Percentiles rank a stretch among this genome's conserved stretches.
These are phyloP conservation scores for Formica aserva DNA, from an alignment of 2,888 invertebrate species.

Conservation along the genomic window DNA sequence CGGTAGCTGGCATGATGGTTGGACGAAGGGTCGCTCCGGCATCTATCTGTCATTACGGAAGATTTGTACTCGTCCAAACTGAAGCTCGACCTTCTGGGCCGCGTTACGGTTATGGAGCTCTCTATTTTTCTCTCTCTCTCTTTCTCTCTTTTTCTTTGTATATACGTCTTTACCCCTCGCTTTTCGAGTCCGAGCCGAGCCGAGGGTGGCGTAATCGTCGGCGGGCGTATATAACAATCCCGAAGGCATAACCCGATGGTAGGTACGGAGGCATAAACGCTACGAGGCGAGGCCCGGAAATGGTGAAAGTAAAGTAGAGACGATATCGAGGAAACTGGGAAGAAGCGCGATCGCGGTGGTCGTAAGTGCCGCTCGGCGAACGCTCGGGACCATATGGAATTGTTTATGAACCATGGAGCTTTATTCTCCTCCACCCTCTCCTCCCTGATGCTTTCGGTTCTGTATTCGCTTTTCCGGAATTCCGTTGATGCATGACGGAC, in stretches of 20 bases:
- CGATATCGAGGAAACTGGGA: conserved; percentile 74
- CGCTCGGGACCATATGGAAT: conserved; percentile 75
- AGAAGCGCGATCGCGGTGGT: conserved; percentile 70
- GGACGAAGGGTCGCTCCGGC: conserved; percentile 70
- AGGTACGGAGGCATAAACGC: conserved; percentile 74
- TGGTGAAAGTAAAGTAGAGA: conserved; percentile 74
- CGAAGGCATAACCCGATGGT: conserved; percentile 73
- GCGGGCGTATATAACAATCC: conserved; percentile 76
- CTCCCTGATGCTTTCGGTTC: conserved; percentile 56
- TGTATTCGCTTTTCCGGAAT: conserved; percentile 57
- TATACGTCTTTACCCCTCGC: conserved; percentile 32
- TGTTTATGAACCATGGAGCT: conserved; percentile 76
- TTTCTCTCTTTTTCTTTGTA: background rate
- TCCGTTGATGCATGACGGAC: conserved; percentile 68
- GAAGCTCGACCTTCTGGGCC: conserved; percentile 74
- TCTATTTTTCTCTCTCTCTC: conserved; percentile 39
- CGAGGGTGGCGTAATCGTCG: conserved; percentile 72
- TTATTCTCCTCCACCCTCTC: conserved; percentile 67
- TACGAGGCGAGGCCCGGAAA: conserved; percentile 76
- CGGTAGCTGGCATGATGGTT: conserved; percentile 39
- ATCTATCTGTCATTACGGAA: conserved; percentile 79
- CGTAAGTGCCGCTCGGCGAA: conserved; percentile 72
- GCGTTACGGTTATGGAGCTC: conserved; percentile 78
- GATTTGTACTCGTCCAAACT: conserved; percentile 76
- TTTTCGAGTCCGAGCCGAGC: conserved; percentile 40